These are phyloP conservation scores for Calameuta idolon DNA, from an alignment of 2,888 invertebrate species.

Conservation along the genomic window DNA sequence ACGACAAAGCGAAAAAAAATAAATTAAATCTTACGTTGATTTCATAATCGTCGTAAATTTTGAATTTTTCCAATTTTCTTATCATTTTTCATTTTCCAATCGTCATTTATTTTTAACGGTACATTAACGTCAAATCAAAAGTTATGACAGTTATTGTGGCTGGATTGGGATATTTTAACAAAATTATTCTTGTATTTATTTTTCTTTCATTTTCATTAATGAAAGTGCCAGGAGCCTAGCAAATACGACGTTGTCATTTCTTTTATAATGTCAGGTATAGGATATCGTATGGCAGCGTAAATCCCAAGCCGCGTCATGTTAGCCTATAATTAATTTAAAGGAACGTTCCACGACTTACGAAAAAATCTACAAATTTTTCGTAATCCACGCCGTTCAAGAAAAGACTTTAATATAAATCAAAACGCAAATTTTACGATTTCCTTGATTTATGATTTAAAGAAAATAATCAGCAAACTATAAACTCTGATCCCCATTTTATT, in stretches of 20 bases:
- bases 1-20: background rate
- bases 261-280: background rate
- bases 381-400: background rate
- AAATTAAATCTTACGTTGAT: background rate
- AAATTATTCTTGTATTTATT: background rate
- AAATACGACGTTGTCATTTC: background rate
- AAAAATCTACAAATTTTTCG: background rate
- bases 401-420: background rate
- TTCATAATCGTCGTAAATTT: background rate
- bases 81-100: background rate
- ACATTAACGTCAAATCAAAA: background rate
- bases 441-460: slow-evolving; percentile 53
- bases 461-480: slow-evolving; percentile 40
- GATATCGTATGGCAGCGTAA: background rate
- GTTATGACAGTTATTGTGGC: too few relatives aligned
- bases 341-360: background rate
- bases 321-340: background rate
- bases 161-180: too few relatives aligned
- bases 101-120: background rate
- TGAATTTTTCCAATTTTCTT: background rate
- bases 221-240: background rate
- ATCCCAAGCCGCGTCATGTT: background rate
- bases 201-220: background rate
- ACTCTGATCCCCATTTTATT: slow-evolving; percentile 47
- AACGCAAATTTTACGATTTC: slow-evolving; percentile 31